These are phyloP conservation scores for Hetaerina titia DNA, from an alignment of 2,888 invertebrate species.

Conservation along the genomic window DNA sequence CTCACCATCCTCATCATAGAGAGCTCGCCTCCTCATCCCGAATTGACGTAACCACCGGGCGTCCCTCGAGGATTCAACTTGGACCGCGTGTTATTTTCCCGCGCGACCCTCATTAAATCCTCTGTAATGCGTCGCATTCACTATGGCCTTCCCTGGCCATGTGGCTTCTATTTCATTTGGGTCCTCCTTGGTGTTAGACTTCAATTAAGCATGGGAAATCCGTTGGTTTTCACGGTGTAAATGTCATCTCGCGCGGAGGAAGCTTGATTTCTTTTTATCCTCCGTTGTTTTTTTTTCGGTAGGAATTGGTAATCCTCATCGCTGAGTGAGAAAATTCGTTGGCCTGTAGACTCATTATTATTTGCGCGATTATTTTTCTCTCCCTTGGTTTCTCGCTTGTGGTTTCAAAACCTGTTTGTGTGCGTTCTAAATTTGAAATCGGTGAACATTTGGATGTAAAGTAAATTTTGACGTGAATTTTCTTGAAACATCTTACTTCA, in stretches of 20 bases:
- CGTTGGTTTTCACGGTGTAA: not conserved
- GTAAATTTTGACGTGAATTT: too few relatives aligned
- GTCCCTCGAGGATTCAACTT: not conserved
- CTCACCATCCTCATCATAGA: not conserved
- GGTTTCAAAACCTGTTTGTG: too few relatives aligned
- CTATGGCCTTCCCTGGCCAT: not conserved
- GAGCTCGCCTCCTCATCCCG: not conserved
- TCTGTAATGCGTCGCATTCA: not conserved
- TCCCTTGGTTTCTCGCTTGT: too few relatives aligned
- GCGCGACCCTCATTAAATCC: slow-evolving; percentile 4
- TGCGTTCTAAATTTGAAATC: too few relatives aligned
- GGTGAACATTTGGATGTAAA: too few relatives aligned
- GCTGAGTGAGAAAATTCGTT: too few relatives aligned
- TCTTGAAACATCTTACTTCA: too few relatives aligned
- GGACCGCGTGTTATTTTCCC: not conserved
- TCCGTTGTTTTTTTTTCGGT: not conserved
- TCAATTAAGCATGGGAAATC: not conserved
- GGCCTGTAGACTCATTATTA: too few relatives aligned
- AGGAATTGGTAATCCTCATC: too few relatives aligned
- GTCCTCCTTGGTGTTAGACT: not conserved
- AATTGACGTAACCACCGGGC: not conserved
- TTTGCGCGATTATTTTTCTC: too few relatives aligned
- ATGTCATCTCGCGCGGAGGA: not conserved
- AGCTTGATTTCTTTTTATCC: not conserved
- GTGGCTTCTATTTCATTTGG: not conserved